Evolutionary conservation across 2,113 vertebrate species (phyloP).

Genomic region (Leucosticte australis): DNA sequence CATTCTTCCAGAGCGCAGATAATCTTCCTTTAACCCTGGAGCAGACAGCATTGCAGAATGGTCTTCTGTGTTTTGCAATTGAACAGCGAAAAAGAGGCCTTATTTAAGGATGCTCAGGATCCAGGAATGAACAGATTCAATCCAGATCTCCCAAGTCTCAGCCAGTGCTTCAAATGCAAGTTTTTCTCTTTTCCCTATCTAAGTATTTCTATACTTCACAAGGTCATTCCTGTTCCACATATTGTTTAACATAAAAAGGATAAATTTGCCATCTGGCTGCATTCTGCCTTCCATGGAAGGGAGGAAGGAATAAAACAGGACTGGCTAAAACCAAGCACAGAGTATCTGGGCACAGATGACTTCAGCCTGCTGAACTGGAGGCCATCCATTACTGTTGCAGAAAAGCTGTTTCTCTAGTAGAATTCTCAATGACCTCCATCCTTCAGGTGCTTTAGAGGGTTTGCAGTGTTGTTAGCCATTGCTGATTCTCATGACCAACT

Average conservation of each 20-base stretch:
- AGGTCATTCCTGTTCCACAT: not conserved
- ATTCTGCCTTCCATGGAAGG: not conserved
- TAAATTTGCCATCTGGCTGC: not conserved
- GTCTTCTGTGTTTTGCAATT: not conserved
- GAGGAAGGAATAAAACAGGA: not conserved
- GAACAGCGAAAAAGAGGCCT: fast-evolving
- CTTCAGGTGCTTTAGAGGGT: not conserved
- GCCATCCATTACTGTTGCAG: not conserved
- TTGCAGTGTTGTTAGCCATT: not conserved
- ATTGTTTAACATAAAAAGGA: not conserved
- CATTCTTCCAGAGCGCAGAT: not conserved
- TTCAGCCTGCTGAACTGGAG: not conserved
- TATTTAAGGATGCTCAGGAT: not conserved
- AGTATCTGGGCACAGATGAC: not conserved
- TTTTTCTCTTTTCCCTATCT: not conserved
- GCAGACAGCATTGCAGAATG: not conserved
- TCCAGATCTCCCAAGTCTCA: not conserved
- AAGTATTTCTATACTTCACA: not conserved
- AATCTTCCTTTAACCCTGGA: not conserved
- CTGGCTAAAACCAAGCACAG: not conserved
- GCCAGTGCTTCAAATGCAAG: not conserved
- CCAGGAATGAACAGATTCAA: not conserved
- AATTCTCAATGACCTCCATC: not conserved
- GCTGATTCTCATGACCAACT: not conserved
- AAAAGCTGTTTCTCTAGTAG: not conserved